phyloP scores from a whole-genome alignment of 2,888 invertebrate species.

The Coelinius sp. region DNA sequence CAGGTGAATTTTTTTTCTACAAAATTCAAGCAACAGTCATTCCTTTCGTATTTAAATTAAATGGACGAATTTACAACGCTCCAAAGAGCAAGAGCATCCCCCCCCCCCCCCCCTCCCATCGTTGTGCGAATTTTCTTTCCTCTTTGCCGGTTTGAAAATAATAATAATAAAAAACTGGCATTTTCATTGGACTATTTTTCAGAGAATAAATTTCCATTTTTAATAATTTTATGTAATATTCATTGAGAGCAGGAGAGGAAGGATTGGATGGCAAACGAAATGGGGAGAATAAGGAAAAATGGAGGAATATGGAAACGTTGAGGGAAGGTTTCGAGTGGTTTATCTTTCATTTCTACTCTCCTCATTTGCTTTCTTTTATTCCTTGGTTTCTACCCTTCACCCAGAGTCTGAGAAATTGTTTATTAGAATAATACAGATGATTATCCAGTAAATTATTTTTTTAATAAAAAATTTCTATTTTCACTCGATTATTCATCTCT shows the following conservation, averaged over 20 bases:
- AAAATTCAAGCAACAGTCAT: neutral
- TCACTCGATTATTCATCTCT: no score
- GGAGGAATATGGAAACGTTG: neutral
- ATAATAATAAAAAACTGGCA: neutral
- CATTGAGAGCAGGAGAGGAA: slow-evolving; percentile 44
- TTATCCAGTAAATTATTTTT: neutral
- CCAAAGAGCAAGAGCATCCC: neutral
- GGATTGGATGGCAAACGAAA: slow-evolving; percentile 24
- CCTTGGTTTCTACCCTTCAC: neutral
- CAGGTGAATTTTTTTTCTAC: neutral
- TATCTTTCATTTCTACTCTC: neutral
- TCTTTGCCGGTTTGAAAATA: neutral
- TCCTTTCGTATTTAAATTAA: neutral
- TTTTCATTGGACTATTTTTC: slow-evolving; percentile 2
- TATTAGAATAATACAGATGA: neutral
- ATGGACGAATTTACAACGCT: neutral
- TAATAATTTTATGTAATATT: slow-evolving; percentile 57
- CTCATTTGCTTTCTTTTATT: neutral
- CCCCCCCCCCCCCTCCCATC: neutral
- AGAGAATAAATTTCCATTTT: slow-evolving; percentile 49
- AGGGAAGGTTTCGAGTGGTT: neutral
- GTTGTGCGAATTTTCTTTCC: neutral
- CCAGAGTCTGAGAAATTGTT: neutral
- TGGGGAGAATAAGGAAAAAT: neutral
- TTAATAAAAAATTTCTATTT: no score